Conservation (phyloP, 2,797 vertebrate species). For the Nyctalus aviator region DNA sequence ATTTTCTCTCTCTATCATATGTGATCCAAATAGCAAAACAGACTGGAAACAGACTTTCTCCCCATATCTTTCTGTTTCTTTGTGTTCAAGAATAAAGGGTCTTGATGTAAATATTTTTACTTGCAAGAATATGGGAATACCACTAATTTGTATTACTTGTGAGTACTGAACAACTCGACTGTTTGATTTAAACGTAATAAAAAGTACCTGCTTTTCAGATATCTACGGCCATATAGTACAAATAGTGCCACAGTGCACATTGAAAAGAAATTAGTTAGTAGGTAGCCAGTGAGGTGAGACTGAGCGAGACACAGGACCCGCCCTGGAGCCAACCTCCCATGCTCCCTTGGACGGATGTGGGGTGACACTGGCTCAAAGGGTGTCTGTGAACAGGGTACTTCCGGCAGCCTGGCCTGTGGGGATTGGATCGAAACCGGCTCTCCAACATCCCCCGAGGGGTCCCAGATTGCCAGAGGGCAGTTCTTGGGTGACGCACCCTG, state of each 20-base stretch:
- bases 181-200: constrained; percentile 48
- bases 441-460: no score
- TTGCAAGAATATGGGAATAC: neutral
- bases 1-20: neutral
- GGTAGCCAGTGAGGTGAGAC: no score
- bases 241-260: no score
- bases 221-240: neutral
- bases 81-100: constrained; percentile 35
- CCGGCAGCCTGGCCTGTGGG: no score
- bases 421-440: rapidly evolving
- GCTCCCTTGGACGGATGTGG: rapidly evolving
- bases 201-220: constrained; percentile 3
- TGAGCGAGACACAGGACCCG: no score
- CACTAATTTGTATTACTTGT: constrained; percentile 1
- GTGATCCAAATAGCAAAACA: neutral
- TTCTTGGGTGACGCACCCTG: no score
- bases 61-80: neutral
- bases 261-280: no score
- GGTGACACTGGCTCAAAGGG: no score
- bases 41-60: neutral
- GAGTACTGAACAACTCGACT: neutral
- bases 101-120: constrained; percentile 20
- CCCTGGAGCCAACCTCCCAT: no score
- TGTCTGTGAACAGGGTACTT: no score
- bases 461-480: no score